Conservation (phyloP, 2,113 vertebrate genomes). For the Colistium nudipinnis region DNA sequence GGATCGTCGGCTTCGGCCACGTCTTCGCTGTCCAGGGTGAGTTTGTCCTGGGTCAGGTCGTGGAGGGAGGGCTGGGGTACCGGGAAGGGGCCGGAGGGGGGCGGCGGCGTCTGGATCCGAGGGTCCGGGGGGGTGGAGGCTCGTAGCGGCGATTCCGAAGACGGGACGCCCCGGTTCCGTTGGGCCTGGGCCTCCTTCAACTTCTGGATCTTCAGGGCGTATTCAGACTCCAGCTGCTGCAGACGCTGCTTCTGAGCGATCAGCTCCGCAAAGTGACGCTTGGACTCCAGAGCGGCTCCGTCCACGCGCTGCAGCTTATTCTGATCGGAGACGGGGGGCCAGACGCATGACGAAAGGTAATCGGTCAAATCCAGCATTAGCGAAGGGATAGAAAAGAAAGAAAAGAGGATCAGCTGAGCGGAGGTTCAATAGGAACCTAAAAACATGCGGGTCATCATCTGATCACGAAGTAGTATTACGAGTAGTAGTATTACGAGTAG, state of each 20-base stretch:
- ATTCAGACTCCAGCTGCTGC: conserved; percentile 94
- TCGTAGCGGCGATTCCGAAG: conserved; percentile 67
- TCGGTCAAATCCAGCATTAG: no score
- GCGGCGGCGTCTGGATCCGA: conserved; percentile 66
- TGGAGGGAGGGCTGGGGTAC: conserved; percentile 94
- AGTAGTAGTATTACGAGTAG: no score
- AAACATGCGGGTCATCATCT: no score
- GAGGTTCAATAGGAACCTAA: no score
- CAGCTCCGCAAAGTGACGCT: conserved; percentile 89
- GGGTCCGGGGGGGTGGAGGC: conserved; percentile 83
- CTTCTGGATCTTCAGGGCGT: conserved; percentile 96
- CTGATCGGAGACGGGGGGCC: conserved; percentile 83
- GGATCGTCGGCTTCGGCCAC: conserved; percentile 83
- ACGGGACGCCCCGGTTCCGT: conserved; percentile 82
- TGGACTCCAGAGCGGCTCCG: conserved; percentile 78
- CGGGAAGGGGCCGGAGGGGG: conserved; percentile 82
- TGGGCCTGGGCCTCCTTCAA: conserved; percentile 91
- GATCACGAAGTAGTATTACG: no score
- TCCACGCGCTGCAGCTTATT: conserved; percentile 88
- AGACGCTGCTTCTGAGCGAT: conserved; percentile 93
- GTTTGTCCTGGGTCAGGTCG: conserved; percentile 96
- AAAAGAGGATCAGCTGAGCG: no score
- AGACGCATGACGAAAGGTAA: no score
- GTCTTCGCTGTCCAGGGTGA: conserved; percentile 89
- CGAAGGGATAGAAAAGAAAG: no score